Percentiles rank a stretch among this genome's conserved stretches.
Conservation (phyloP, 2,797 vertebrate genomes). For the Hippoglossus hippoglossus region DNA sequence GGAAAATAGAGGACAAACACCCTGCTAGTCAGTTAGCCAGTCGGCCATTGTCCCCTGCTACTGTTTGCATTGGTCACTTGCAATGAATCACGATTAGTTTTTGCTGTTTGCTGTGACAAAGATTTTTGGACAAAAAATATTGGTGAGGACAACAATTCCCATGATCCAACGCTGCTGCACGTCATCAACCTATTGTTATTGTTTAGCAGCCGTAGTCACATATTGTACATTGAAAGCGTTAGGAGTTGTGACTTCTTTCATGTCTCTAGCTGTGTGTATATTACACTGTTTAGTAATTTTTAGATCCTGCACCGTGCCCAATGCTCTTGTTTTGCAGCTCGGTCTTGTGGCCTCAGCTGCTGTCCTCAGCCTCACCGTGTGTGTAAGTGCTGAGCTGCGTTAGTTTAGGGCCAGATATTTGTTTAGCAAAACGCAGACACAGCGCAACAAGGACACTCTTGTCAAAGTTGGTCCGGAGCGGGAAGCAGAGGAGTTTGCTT, state of each 20-base stretch:
- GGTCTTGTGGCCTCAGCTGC: slow-evolving; percentile 61
- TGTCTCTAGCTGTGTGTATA: slow-evolving; percentile 1
- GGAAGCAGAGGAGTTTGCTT: slow-evolving; percentile 72
- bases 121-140: too few species aligned
- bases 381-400: slow-evolving; percentile 71
- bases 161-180: too few species aligned
- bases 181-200: background rate
- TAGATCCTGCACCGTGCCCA: background rate
- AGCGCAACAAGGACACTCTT: slow-evolving; percentile 66
- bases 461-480: slow-evolving; percentile 65
- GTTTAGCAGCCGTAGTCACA: too few species aligned
- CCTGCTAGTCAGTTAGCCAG: too few species aligned
- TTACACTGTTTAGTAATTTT: background rate
- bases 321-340: slow-evolving; percentile 43
- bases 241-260: background rate
- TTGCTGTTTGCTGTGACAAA: rapidly evolving
- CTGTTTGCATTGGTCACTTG: too few species aligned
- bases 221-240: too few species aligned
- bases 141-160: too few species aligned
- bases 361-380: slow-evolving; percentile 45
- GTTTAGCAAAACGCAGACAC: slow-evolving; percentile 75
- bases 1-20: too few species aligned
- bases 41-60: too few species aligned
- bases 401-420: slow-evolving; percentile 73
- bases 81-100: too few species aligned